Evolutionary conservation across 2,888 invertebrate species (phyloP).

Genomic region (Hartigia nigra): DNA sequence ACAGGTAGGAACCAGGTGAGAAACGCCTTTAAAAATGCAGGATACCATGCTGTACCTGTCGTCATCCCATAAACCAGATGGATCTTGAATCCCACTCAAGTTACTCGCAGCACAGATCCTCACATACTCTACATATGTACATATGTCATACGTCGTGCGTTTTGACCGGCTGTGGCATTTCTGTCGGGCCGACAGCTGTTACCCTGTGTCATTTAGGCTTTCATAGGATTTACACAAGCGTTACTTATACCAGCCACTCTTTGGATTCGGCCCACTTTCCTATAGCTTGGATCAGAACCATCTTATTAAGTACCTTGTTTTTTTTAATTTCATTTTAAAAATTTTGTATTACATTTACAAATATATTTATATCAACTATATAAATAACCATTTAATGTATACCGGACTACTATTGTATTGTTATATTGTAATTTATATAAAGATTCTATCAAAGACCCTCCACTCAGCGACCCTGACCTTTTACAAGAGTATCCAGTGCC

Average conservation of each 20-base stretch:
- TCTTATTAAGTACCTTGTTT: neutral
- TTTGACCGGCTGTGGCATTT: constrained; percentile 12
- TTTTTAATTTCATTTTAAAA: neutral
- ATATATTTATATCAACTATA: too few species aligned
- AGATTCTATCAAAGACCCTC: neutral
- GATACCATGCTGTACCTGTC: neutral
- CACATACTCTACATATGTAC: constrained; percentile 1
- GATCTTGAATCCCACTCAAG: neutral
- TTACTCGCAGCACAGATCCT: neutral
- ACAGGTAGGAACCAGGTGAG: constrained; percentile 29
- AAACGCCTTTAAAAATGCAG: constrained; percentile 19
- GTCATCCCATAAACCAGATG: neutral
- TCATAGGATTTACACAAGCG: neutral
- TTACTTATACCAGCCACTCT: neutral
- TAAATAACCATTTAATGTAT: neutral
- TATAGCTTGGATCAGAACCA: neutral
- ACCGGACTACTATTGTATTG: neutral
- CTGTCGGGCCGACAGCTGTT: constrained; percentile 24
- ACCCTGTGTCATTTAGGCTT: constrained; percentile 8
- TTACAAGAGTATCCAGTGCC: neutral
- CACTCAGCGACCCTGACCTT: neutral
- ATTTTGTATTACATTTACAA: neutral
- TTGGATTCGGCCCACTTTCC: neutral
- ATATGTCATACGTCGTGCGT: constrained; percentile 5
- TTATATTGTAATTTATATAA: neutral